A percentile compares a stretch with the other conserved stretches of the same genome.
These are phyloP conservation scores for Phataginus tricuspis DNA, from an alignment of 2,797 vertebrate genomes.

Conservation along the genomic window DNA sequence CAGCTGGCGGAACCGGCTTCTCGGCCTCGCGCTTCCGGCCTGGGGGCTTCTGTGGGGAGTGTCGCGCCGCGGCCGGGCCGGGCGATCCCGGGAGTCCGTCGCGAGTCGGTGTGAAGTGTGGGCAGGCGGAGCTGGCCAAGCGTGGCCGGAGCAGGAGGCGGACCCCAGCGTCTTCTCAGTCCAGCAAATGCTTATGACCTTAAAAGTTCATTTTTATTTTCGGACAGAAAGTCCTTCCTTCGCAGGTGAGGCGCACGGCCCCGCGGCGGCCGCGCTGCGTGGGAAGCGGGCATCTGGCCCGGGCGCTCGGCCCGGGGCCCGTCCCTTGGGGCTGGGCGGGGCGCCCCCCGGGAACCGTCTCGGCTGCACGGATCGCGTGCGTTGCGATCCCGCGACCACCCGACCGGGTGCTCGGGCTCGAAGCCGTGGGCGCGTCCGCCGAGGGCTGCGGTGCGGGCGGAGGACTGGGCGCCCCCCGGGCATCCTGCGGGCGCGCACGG, in stretches of 20 bases:
- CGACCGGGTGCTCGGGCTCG: neutral
- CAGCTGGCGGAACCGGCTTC: neutral
- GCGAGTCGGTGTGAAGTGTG: too few relatives aligned
- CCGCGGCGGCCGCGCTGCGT: rapidly evolving
- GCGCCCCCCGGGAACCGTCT: neutral
- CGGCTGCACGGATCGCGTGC: neutral
- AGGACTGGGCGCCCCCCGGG: rapidly evolving
- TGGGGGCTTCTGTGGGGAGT: neutral
- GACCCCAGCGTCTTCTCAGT: too few relatives aligned
- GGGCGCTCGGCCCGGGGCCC: neutral
- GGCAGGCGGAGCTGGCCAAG: neutral
- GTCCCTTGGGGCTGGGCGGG: too few relatives aligned
- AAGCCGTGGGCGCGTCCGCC: rapidly evolving
- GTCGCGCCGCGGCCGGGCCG: rapidly evolving
- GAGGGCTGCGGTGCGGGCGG: neutral
- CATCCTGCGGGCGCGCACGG: neutral
- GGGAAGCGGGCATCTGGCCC: neutral
- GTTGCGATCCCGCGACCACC: too few relatives aligned
- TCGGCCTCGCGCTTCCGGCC: rapidly evolving
- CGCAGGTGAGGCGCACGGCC: neutral
- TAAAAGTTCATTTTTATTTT: neutral
- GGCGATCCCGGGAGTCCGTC: neutral
- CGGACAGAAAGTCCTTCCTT: neutral
- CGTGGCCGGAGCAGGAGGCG: neutral
- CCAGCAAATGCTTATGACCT: rapidly evolving